Base-by-base conservation (phyloP, 2,888 invertebrate genomes). In the Limenitis camilla region DNA sequence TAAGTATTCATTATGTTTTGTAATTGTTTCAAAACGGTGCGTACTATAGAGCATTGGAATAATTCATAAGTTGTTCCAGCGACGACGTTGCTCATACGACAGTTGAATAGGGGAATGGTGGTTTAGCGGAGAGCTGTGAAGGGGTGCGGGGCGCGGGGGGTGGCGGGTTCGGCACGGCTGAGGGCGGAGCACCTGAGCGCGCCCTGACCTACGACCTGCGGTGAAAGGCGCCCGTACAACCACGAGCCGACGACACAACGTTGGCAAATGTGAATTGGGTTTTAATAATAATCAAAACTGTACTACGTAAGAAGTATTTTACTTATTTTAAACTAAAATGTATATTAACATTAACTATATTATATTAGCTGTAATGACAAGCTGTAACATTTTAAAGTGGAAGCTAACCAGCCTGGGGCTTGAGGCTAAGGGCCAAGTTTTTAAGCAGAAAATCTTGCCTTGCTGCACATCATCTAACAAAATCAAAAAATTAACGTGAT, bases 151-250 rank as follows among this genome's bases (percentile, higher is more conserved):
- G n/a, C n/a, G n/a, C n/a, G n/a, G n/a, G 63, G 51, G 64, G 56
- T 61, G 62, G 61, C 62, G 56, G 58, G 62, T 56, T 66, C 65
- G 61, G 66, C 71, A n/a, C n/a, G n/a, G 71, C 75, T 74, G 63
- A 61, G 84, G 83, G 85, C 83, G 83, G 84, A 81, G 86, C 86
- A 82, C 86, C 86, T 81, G 84, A 86, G 86, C 77, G 85, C 86
- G 85, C 86, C 86, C 86, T 87, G 86, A 86, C 86, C 86, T 84
- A 70, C 81, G 86, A 87, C 86, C 86, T 67, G 82, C 75, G 82
- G 86, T 87, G 86, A 87, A 86, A 87, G 86, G 86, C 84, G 83
- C 82, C 67, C 76, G 76, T 76, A 72, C 72, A 69, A 71, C 63
- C 71, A 61, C 63, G 62, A 64, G 60, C 63, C 74, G 73, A 72